Conservation (phyloP, 2,888 invertebrate genomes). For the Acanthosepion esculentum region DNA sequence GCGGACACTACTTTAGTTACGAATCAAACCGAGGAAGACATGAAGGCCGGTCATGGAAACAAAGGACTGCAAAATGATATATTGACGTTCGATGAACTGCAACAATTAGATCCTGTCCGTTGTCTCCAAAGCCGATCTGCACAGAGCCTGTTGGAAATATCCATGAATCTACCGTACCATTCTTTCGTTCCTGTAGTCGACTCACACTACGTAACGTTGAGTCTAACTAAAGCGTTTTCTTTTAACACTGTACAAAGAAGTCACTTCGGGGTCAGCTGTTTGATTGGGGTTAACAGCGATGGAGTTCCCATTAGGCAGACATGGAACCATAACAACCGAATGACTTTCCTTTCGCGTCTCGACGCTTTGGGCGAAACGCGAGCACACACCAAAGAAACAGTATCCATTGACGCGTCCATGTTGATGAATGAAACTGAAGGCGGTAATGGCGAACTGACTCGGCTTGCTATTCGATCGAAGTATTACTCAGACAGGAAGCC, state of each 20-base stretch:
- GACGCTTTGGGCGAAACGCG: neutral
- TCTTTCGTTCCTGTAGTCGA: constrained; percentile 34
- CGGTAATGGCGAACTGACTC: neutral
- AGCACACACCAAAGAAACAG: neutral
- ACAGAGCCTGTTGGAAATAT: constrained; percentile 12
- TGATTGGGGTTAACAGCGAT: neutral
- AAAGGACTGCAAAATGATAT: neutral
- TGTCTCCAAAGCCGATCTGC: constrained; percentile 48
- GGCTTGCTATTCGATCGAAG: constrained; percentile 41
- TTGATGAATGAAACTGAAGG: neutral
- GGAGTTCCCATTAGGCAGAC: neutral
- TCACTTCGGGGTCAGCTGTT: neutral
- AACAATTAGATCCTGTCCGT: neutral
- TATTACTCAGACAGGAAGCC: constrained; percentile 40
- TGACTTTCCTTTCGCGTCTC: constrained; percentile 39
- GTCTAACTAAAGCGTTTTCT: neutral
- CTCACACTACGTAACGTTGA: neutral
- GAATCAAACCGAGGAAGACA: neutral
- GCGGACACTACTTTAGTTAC: neutral
- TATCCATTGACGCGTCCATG: neutral
- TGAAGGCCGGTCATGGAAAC: neutral
- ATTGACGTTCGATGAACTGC: neutral
- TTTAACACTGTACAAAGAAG: neutral
- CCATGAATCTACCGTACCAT: neutral
- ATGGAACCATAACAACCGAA: neutral